phyloP scores from a whole-genome alignment of 2,888 invertebrate species.

The Harmothoe impar region DNA sequence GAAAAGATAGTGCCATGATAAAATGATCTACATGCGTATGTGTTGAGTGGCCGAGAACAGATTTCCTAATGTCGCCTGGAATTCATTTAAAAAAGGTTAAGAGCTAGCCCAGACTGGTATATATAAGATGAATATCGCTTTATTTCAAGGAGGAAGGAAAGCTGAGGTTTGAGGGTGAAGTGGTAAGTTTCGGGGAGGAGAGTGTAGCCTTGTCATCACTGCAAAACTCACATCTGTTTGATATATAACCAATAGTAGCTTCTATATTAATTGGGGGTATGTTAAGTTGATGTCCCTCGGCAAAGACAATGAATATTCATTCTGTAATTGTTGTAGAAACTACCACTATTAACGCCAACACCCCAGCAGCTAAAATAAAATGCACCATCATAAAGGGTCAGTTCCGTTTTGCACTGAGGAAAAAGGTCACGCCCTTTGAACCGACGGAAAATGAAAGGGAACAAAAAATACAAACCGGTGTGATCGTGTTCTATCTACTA shows the following conservation, averaged over 20 bases:
- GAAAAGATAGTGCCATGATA: too few species aligned
- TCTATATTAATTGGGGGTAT: neutral
- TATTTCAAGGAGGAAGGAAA: slow-evolving; percentile 51
- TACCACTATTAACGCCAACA: too few species aligned
- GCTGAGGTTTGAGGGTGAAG: slow-evolving; percentile 46
- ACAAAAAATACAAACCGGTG: too few species aligned
- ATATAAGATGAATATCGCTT: neutral
- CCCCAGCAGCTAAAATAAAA: too few species aligned
- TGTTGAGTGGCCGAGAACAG: too few species aligned
- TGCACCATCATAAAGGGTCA: neutral
- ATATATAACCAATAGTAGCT: neutral
- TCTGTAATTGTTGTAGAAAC: too few species aligned
- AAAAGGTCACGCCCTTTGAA: neutral
- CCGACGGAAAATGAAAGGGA: neutral
- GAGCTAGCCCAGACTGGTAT: neutral
- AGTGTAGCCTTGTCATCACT: neutral
- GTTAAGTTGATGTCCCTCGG: too few species aligned
- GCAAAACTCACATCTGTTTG: neutral
- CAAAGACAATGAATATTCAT: too few species aligned
- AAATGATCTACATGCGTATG: too few species aligned
- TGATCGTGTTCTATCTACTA: neutral
- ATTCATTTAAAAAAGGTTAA: neutral
- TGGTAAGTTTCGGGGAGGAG: slow-evolving; percentile 26
- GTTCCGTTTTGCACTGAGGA: neutral
- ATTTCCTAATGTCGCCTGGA: too few species aligned